These are phyloP conservation scores for Eurystomus glaucurus DNA, from an alignment of 2,797 vertebrate species.

Conservation along the genomic window DNA sequence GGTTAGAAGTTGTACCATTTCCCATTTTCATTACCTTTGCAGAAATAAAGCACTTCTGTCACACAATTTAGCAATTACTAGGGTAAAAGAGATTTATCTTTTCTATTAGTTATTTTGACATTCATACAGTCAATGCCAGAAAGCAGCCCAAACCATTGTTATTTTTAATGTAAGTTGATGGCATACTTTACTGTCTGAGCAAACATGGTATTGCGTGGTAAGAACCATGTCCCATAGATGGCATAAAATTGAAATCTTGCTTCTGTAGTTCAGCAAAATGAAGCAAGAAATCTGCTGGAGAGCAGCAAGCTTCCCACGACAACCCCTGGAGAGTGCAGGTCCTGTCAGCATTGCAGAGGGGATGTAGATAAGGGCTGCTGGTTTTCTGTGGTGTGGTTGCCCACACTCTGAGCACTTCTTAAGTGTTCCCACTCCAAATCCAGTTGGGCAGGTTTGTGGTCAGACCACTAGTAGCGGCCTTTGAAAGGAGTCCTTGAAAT, in stretches of 20 bases:
- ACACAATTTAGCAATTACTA: background rate
- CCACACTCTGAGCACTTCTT: background rate
- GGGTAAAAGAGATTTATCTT: background rate
- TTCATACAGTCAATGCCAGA: background rate
- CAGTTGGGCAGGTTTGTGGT: background rate
- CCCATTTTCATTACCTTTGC: slow-evolving; percentile 19
- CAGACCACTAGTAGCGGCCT: background rate
- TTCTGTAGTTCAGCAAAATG: background rate
- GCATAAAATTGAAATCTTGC: background rate
- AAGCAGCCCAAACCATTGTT: background rate
- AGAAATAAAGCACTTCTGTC: slow-evolving; percentile 11
- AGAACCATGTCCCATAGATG: background rate
- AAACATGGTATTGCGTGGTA: background rate
- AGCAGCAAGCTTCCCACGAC: background rate
- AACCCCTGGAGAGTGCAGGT: background rate
- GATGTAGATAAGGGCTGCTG: background rate
- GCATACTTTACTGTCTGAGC: background rate
- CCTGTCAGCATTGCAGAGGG: accelerated
- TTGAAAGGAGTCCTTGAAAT: background rate
- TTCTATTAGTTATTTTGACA: background rate
- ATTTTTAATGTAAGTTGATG: background rate
- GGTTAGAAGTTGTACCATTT: background rate
- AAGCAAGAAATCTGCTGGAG: background rate
- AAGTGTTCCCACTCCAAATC: background rate
- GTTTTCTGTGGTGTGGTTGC: background rate